Evolutionary conservation across 2,888 invertebrate genomes (phyloP), one percentile per base, ranked within the genome.

Genomic region (Habrosyne pyritoides): DNA sequence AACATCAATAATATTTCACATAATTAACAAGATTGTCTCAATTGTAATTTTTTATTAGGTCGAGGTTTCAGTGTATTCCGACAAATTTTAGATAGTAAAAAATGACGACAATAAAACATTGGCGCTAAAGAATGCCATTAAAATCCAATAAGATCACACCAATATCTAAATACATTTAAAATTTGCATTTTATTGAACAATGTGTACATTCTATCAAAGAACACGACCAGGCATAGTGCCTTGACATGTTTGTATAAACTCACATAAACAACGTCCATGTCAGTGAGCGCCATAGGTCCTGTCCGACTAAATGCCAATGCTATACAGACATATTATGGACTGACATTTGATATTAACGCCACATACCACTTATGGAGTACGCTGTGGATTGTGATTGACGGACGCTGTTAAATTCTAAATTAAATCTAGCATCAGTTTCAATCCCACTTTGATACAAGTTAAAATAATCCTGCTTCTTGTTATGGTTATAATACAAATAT

Each of bases 321-420:
- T 7, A 42, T 18, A 18, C 42, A 42, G 14, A 4, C 42, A 18
- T 42, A 18, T 18, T 42, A 42, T 42, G 42, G 42, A 42, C 18
- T 42, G 42, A 42, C 42, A 42, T 42, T 42, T 42, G 18, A 42
- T 42, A 36, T 36, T 36, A 36, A 36, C 36, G 36, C 36, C 36
- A 14, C 36, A 42, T 0, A 7, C 42, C 42, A 18, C 42, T 42
- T 42, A 42, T 18, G 18, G 42, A n/a, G n/a, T 6, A 42, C n/a
- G 18, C 18, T 42, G 18, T 18, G 42, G 18, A 42, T 18, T 7
- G 42, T 42, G 42, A 42, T 42, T 42, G 42, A 42, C 18, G 42
- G 12, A 8, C 42, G 18, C 18, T 18, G 18, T 42, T 42, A 18
- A 42, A 42, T 42, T 42, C 18, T 18, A 18, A 42, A 42, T 42